Evolutionary conservation across 1,140 invertebrate species (phyloP), one percentile per base, ranked within the genome.

Genomic region (Coenobita brevimanus): DNA sequence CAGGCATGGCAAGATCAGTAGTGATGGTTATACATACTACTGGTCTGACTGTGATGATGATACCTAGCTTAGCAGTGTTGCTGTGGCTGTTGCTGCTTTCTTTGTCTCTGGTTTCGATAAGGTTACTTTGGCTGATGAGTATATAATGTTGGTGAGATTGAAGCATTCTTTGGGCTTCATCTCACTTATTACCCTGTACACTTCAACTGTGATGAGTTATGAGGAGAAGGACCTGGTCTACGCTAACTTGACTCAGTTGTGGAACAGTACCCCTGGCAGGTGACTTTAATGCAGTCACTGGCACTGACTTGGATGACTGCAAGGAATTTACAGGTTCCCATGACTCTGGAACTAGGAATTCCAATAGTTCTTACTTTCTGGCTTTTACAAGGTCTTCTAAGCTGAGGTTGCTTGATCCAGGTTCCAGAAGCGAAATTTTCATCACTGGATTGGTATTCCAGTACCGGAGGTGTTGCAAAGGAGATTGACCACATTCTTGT

Each of bases 1-100:
- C n/a, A n/a, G 46, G 6, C 6, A 50, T 50, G 46, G 46, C 46
- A 17, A 50, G 46, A 50, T 50, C 46, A 50, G 46, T 50, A 10
- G 30, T 8, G 62, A 33, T n/a, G 62, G 62, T 67, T 67, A 67
- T 24, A 67, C 62, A n/a, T 67, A 67, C 62, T n/a, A 67, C 62
- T 67, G 62, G 62, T 67, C 30, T 67, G n/a, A n/a, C 62, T 67
- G 62, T 67, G 30, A 33, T n/a, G 24, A 33, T 27, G 64, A 24
- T 67, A 24, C 46, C 17, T 17, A 17, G 6, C 46, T 8, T 8
- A 50, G 6, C 6, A 17, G 46, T 6, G 46, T 50, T 6, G 46
- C 17, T 50, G 46, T 50, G 6, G 46, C 46, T 6, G 17, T 50
- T 17, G 17, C 46, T 50, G 6, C 46, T 17, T 8, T 17, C 17